Base-by-base conservation (phyloP, 2,888 invertebrate genomes). In the Macrosoma leucophasiata region DNA sequence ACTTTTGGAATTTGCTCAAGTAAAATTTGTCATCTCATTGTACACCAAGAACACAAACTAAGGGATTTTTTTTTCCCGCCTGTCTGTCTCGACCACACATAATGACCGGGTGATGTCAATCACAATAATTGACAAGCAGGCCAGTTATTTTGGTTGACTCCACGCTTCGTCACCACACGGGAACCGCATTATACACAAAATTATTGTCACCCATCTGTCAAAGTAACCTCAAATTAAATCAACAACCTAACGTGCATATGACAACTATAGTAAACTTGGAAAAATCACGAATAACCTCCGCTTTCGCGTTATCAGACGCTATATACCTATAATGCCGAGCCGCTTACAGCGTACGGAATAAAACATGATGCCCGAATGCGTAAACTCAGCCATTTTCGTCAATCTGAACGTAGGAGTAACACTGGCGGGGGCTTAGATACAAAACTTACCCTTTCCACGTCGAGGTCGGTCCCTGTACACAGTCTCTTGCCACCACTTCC, bases 401-500 rank as follows among this genome's bases (percentile, higher is more conserved):
- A 52, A 57, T 56, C 52, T 57, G 52, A 61, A 62, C 62, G 58
- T 64, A 61, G 48, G 55, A 58, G 53, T 61, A 60, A 60, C 63
- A 58, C 62, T 62, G 66, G 52, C 50, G 39, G 43, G 31, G 44
- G 43, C 36, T 38, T 46, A 52, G 54, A 51, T 41, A 39, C 28
- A 39, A 45, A 47, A 71, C 76, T 72, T 48, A 85, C 84, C 81
- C 84, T 79, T 73, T 85, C 84, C 28, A 84, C 79, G 55, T 84
- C 84, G 48, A 84, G 62, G 46, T 85, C 84, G 41, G 78, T 77
- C 43, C 81, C 82, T 48, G 82, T 75, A 60, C 84, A 84, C 62
- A 84, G 76, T 78, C 84, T 81, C 68, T 85, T 84, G 64, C 76
- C 79, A 73, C 88, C 87, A 85, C 88, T 88, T 67, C 89, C 89